Evolutionary conservation across 2,113 vertebrate species (phyloP).

Genomic region (Esox niger): DNA sequence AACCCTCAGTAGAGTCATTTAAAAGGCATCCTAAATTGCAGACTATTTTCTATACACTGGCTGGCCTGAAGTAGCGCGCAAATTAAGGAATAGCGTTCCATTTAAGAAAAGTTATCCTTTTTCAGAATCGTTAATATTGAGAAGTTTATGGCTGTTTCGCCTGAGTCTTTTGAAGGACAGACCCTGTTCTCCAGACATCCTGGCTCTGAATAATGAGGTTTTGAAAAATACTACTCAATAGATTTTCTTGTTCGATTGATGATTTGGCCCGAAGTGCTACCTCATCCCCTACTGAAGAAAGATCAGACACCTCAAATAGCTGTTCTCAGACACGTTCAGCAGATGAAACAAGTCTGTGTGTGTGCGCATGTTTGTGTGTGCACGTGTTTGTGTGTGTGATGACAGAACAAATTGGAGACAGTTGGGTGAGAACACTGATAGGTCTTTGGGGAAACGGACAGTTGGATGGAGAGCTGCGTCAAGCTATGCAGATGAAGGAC

Average conservation of each 20-base stretch:
- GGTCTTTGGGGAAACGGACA: not conserved
- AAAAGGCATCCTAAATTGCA: too few species aligned
- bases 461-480: not conserved
- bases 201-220: conserved; percentile 62
- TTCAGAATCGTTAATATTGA: conserved; percentile 5
- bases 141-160: conserved; percentile 37
- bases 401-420: not conserved
- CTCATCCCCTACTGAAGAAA: conserved; percentile 45
- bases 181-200: conserved; percentile 26
- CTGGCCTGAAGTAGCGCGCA: too few species aligned
- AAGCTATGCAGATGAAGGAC: not conserved
- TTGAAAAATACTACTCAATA: conserved; percentile 56
- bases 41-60: too few species aligned
- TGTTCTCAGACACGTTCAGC: not conserved
- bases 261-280: conserved; percentile 42
- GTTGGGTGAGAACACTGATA: not conserved
- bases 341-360: too few species aligned
- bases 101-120: conserved; percentile 27
- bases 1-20: conserved; percentile 1
- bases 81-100: too few species aligned
- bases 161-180: conserved; percentile 25
- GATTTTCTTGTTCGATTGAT: too few species aligned
- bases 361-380: too few species aligned
- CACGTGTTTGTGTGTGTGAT: too few species aligned
- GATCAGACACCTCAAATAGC: conserved; percentile 23